Evolutionary conservation across 2,113 vertebrate genomes (phyloP).

Genomic region (Platysternon megacephalum): DNA sequence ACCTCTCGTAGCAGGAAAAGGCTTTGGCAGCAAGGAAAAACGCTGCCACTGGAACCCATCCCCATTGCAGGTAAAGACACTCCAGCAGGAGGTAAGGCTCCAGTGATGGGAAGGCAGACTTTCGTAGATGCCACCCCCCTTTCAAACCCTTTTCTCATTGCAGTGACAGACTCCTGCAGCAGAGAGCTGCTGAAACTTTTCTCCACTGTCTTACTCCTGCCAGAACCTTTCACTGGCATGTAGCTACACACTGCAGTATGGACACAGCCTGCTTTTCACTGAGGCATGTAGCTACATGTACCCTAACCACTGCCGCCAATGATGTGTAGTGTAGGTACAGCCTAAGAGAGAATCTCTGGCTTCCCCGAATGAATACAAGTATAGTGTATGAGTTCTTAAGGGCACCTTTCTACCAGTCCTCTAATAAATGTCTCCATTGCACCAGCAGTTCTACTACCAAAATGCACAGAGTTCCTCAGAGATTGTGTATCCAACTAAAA

Average conservation of each 20-base stretch:
- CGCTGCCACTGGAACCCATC: too few relatives aligned
- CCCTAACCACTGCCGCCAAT: neutral
- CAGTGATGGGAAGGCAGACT: too few relatives aligned
- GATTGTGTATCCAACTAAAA: neutral
- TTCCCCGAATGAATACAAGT: neutral
- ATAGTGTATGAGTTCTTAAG: fast-evolving
- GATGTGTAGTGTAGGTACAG: neutral
- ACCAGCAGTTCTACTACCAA: neutral
- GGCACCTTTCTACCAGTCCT: neutral
- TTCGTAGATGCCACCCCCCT: too few relatives aligned
- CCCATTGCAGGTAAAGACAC: too few relatives aligned
- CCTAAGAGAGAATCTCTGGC: neutral
- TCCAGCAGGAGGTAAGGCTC: too few relatives aligned
- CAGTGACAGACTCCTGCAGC: too few relatives aligned
- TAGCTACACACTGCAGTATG: neutral
- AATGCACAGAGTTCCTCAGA: neutral
- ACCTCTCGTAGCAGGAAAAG: too few relatives aligned
- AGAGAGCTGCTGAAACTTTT: too few relatives aligned
- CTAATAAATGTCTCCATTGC: fast-evolving
- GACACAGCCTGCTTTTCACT: neutral
- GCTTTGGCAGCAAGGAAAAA: too few relatives aligned
- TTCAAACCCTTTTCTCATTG: too few relatives aligned
- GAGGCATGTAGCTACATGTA: neutral
- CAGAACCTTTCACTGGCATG: neutral
- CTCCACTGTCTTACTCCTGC: neutral